Evolutionary conservation across 2,888 invertebrate genomes (phyloP).

Genomic region (Venustoraphidia nigricollis): DNA sequence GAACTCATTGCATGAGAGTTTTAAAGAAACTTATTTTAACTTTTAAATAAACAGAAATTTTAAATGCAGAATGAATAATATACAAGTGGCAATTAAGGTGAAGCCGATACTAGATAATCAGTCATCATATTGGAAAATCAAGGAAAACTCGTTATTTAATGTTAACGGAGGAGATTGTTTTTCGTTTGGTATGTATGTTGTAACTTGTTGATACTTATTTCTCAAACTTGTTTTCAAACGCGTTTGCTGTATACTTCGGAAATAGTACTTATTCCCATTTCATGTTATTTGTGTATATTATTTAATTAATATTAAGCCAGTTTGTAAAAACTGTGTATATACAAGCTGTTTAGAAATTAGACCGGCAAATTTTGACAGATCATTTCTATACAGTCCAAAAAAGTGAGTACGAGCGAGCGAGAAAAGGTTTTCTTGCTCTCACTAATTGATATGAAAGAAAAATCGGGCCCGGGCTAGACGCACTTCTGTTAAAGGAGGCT

Average conservation of each 20-base stretch:
- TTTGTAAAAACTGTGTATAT: background rate
- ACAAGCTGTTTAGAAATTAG: too few relatives aligned
- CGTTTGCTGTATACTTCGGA: background rate
- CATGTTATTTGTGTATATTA: background rate
- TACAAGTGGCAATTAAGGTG: slow-evolving; percentile 62
- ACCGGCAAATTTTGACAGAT: too few relatives aligned
- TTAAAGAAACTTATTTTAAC: too few relatives aligned
- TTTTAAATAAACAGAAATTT: too few relatives aligned
- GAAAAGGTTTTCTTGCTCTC: too few relatives aligned
- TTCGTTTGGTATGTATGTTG: slow-evolving; percentile 26
- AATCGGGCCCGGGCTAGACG: too few relatives aligned
- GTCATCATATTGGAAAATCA: slow-evolving; percentile 42
- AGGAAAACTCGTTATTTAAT: slow-evolving; percentile 40
- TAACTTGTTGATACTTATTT: background rate
- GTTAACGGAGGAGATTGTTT: slow-evolving; percentile 34
- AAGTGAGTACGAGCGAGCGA: too few relatives aligned
- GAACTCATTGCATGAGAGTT: too few relatives aligned
- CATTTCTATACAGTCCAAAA: too few relatives aligned
- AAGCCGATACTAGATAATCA: slow-evolving; percentile 45
- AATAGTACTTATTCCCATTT: background rate
- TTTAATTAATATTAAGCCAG: background rate
- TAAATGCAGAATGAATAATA: slow-evolving; percentile 28
- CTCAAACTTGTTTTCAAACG: background rate
- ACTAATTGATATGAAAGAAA: too few relatives aligned
- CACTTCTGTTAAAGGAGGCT: too few relatives aligned